Evolutionary conservation across 2,113 vertebrate species (phyloP), one percentile per base, ranked within the genome.

Genomic region (Camelus bactrianus): DNA sequence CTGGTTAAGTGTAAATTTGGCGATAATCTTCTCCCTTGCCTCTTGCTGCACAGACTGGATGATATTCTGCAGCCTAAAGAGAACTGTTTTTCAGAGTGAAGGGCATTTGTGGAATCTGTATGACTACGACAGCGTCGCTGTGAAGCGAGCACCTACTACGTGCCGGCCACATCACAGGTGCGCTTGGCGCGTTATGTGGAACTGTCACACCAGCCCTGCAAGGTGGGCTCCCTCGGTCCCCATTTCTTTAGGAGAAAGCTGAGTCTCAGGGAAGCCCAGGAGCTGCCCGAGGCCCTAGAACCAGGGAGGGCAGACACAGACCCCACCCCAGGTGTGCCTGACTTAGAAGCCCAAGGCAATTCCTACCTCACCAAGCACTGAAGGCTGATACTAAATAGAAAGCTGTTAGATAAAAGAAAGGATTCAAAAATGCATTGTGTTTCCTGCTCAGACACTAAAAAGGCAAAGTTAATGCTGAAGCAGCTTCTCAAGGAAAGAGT

Each of bases 41-140:
- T 32, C 48, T 16, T 19, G 10, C 2, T 28, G 6, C 19, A 32
- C 0, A n/a, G 35, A 20, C 69, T 26, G 30, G 20, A 19, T 3
- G 8, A n/a, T 0, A 1, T 8, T 70, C 62, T 35, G 32, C 9
- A 19, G 76, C 62, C 84, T 17, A 17, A 28, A 75, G 20, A 32
- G 38, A 72, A 20, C 48, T 3, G 3, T 3, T 46, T 19, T 4
- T 38, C 24, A 7, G 35, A 60, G 26, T 4, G 15, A 24, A 17
- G n/a, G 30, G 26, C 15, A 3, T 28, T 12, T 6, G 1, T 0
- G 14, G 46, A 22, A n/a, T 10, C 75, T 54, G 30, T 1, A 19
- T 0, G 0, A 6, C 16, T 0, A 5, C 1, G 32, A 17, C 0
- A 9, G 0, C 2, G 12, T 32, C 24, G 5, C 60, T 6, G 4